Evolutionary conservation across 1,140 invertebrate genomes (phyloP).

Genomic region (Zaprionus davidi): DNA sequence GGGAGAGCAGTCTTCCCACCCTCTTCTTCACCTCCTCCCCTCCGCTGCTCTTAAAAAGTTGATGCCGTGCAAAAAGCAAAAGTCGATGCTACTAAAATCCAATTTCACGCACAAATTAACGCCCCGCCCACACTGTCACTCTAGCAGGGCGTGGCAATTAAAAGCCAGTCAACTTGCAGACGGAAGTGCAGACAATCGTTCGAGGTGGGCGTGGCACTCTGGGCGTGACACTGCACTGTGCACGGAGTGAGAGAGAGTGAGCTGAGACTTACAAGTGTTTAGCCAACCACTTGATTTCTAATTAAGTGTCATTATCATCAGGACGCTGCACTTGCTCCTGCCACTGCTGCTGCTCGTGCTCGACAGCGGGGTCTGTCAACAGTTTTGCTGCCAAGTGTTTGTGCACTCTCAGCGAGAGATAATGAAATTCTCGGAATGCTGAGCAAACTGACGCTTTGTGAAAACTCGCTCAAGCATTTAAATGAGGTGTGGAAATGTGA

Average conservation of each 20-base stretch:
- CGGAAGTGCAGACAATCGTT: not conserved
- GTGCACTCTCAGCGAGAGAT: constrained; percentile 21
- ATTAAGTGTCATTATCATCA: constrained; percentile 68
- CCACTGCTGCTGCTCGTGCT: not conserved
- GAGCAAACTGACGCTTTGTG: constrained; percentile 32
- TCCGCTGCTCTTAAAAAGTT: not conserved
- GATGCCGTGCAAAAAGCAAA: constrained; percentile 1
- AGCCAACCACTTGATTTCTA: constrained; percentile 61
- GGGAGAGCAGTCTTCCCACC: not conserved
- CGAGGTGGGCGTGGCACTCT: not conserved
- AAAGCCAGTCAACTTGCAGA: constrained; percentile 16
- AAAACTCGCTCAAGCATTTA: constrained; percentile 27
- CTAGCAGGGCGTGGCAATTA: constrained; percentile 28
- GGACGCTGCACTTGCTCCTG: not conserved
- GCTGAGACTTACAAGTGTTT: constrained; percentile 43
- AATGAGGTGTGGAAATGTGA: constrained; percentile 18
- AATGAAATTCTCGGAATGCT: constrained; percentile 27
- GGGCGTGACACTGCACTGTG: not conserved
- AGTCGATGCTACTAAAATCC: constrained; percentile 37
- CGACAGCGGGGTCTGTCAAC: constrained; percentile 29
- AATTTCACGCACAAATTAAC: constrained; percentile 71
- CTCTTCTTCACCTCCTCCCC: no score
- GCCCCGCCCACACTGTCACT: not conserved
- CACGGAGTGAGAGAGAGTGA: not conserved
- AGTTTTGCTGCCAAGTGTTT: constrained; percentile 46